Conservation (phyloP, 2,888 invertebrate genomes). For the Strigamia crassipes region DNA sequence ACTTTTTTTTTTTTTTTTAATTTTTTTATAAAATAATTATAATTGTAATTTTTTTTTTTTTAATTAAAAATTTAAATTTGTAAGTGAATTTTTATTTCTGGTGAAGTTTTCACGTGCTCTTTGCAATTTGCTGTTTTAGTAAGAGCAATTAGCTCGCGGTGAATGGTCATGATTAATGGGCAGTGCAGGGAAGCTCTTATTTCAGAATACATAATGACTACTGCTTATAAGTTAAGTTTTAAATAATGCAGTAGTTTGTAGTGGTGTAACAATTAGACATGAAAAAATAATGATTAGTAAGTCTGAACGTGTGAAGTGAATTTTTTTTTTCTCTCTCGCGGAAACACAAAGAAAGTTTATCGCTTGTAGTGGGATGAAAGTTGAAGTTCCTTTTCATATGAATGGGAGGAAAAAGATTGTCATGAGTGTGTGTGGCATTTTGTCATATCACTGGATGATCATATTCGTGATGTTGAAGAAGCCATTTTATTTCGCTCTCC, state of each 20-base stretch:
- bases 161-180: conserved; percentile 14
- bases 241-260: no score
- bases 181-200: not conserved
- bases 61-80: not conserved
- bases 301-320: no score
- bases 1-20: no score
- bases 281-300: no score
- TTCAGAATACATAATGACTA: not conserved
- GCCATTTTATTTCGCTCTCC: not conserved
- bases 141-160: conserved; percentile 18
- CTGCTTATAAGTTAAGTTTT: no score
- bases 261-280: no score
- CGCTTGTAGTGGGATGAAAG: no score
- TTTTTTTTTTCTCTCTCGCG: no score
- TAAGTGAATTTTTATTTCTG: not conserved
- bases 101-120: not conserved
- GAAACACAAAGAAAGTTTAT: no score
- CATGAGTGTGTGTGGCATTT: not conserved
- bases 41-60: no score
- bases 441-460: not conserved
- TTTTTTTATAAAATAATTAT: no score
- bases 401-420: not conserved
- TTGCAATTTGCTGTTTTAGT: not conserved
- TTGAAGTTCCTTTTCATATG: no score
- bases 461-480: not conserved